Percentiles rank a stretch among this genome's conserved stretches.
These are phyloP conservation scores for Misgurnus anguillicaudatus DNA, from an alignment of 2,113 vertebrate species.

Conservation along the genomic window DNA sequence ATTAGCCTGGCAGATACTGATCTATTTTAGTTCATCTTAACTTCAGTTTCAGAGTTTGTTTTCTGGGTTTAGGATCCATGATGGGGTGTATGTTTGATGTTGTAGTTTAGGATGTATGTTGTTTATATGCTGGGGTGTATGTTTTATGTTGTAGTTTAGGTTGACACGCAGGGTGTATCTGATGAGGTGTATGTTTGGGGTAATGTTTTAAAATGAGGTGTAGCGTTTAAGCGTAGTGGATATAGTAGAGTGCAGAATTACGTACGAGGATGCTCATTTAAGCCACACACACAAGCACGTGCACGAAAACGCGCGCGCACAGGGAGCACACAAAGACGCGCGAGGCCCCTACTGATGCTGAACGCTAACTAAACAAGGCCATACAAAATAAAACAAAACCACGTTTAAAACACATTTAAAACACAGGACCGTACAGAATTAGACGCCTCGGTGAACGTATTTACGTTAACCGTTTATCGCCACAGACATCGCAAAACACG, in stretches of 20 bases:
- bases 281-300: constrained; percentile 8
- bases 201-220: background rate
- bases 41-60: background rate
- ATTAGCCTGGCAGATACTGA: no score
- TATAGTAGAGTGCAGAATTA: background rate
- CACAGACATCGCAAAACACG: background rate
- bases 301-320: background rate
- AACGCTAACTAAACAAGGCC: background rate
- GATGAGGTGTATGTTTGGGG: background rate
- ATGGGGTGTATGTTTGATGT: background rate
- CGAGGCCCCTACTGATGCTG: constrained; percentile 4
- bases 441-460: background rate
- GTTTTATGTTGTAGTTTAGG: no score
- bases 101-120: background rate
- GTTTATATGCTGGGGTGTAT: no score
- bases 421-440: background rate
- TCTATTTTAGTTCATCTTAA: background rate
- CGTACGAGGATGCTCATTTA: background rate
- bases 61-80: background rate
- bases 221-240: background rate
- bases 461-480: background rate
- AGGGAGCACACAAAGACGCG: constrained; percentile 29
- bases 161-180: no score
- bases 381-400: background rate
- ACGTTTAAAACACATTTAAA: background rate